A percentile compares a stretch with the other conserved stretches of the same genome.
Conservation (phyloP, 2,797 vertebrate genomes). For the Enteromius argenteus region DNA sequence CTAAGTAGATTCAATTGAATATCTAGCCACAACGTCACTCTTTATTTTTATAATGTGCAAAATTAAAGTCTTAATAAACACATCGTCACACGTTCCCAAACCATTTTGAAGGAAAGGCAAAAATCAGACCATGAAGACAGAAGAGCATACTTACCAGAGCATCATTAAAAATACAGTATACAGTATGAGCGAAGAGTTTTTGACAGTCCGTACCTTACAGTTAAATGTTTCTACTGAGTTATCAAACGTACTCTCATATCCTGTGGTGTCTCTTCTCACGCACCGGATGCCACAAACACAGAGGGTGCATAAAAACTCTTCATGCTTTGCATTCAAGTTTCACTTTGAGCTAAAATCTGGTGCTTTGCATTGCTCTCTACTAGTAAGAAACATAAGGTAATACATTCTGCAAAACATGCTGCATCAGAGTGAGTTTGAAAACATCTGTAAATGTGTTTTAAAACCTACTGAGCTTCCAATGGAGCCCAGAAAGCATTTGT, state of each 20-base stretch:
- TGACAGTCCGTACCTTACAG: not conserved
- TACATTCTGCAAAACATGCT: not conserved
- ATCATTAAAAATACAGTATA: not conserved
- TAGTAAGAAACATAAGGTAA: not conserved
- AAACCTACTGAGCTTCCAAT: not conserved
- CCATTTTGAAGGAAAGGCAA: not conserved
- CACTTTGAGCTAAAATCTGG: conserved; percentile 35
- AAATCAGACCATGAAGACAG: not conserved
- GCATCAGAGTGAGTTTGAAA: not conserved
- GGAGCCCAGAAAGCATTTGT: not conserved
- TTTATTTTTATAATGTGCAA: not conserved
- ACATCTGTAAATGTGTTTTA: not conserved
- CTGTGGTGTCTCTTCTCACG: conserved; percentile 52
- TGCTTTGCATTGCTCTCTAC: not conserved
- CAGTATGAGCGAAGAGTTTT: conserved; percentile 12
- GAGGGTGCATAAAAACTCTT: conserved; percentile 24
- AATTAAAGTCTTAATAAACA: not conserved
- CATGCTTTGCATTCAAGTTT: conserved; percentile 44
- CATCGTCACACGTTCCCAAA: not conserved
- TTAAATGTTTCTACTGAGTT: conserved; percentile 22
- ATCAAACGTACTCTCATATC: conserved; percentile 51
- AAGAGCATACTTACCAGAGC: not conserved
- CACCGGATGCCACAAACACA: conserved; percentile 51
- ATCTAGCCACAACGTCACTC: not conserved
- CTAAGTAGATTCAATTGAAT: not conserved